Base-by-base conservation (phyloP, 2,797 vertebrate genomes). In the Sandelia bainsii region DNA sequence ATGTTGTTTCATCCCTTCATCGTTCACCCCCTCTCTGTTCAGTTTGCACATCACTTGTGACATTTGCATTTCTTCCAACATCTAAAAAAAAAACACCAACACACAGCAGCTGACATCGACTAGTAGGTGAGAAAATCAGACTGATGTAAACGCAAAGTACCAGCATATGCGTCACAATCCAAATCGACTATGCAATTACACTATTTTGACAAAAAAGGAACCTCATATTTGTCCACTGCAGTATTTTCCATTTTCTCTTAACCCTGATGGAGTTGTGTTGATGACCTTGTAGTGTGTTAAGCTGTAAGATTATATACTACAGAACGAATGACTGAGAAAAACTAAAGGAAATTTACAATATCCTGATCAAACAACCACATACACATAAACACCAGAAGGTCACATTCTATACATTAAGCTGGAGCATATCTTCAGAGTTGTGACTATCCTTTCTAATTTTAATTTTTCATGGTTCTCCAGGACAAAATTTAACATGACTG, bases 1-100 rank as follows among this genome's bases (percentile, higher is more conserved):
- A 25, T 44, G 60, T 17, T 3, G 23, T 49, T 71, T 77, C 76
- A 61, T 62, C 79, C 16, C 25, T 19, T 19, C 58, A 20, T 52
- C 20, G 12, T 27, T 48, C 64, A 9, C 40, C 37, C 37, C 19
- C 19, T 3, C 49, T 45, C 19, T 39, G 16, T 56, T 50, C 14
- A 3, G 59, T 23, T 34, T 53, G n/a, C 54, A 48, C 64, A n/a
- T 54, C 25, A 27, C 53, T 56, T 16, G 59, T 61, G 74, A 49
- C 39, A 77, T 65, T 68, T 75, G 59, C 45, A 17, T 56, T 56
- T 34, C 49, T 53, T 32, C 56, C 45, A 1, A 63, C 45, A 9
- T 34, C 42, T 2, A 44, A 49, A 42, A 32, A 62, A 42, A 1
- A 1, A 29, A 39, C 22, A 37, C 9, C 23, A 20, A 27, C 29